Evolutionary conservation across 1,140 invertebrate species (phyloP), one percentile per base, ranked within the genome.

Genomic region (Wiebesia pumilae): DNA sequence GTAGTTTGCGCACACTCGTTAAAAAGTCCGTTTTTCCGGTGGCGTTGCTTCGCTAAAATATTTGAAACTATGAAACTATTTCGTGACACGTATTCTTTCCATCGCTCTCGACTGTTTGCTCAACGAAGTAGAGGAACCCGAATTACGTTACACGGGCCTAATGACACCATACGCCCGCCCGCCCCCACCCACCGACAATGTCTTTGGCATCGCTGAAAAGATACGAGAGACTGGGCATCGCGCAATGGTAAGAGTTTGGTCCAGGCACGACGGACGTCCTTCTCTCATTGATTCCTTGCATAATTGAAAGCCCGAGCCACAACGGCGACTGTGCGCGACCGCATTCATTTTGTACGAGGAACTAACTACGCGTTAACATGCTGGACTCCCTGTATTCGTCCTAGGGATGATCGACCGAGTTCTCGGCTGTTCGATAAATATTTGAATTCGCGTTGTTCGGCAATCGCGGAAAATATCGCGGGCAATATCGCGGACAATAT

Each of bases 211-310:
- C 12, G 51, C 10, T 2, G 51, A 47, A 47, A 47, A 47, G n/a
- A n/a, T n/a, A n/a, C n/a, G 43, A 47, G 43, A 47, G 43, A 47
- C 4, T 12, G 43, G 43, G 43, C 12, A 12, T 7, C 43, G 43
- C 43, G 43, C 19, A 54, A 16, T 54, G 0, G 35, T 24, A 73
- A 0, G 35, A 40, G 7, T 38, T 21, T 75, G 73, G 40, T 40
- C 73, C 38, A 75, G 67, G 40, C 9, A 1, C 40, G 51, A 10
- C 27, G 0, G 0, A 0, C 7, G 10, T 16, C 10, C 10, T 71
- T 35, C 19, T 51, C 67, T 51, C 33, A 82, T 75, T 51, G 71
- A 83, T 83, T 83, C 24, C n/a, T 62, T 83, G 14, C 82, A 62
- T 77, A 75, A 83, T 71, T 33, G 12, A 83, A 38, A 19, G 9